Evolutionary conservation across 1,140 invertebrate species (phyloP), one percentile per base, ranked within the genome.

Genomic region (Brachionus paranguensis): DNA sequence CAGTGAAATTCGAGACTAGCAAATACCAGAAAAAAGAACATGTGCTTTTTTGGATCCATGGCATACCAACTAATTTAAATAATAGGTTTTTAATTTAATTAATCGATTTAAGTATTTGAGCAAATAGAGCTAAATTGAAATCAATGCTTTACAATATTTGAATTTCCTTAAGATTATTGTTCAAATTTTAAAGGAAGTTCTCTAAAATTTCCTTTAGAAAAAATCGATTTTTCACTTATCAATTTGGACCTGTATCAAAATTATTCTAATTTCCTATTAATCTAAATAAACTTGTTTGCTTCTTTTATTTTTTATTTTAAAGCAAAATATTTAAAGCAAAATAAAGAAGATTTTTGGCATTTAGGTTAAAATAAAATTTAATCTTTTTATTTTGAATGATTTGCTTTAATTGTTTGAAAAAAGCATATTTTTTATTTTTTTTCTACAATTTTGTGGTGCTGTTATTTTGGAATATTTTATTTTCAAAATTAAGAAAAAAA

Each of bases 21-120:
- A 47, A 76, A 72, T 72, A 72, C 29, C 68, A 72, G 41, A 68
- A 11, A 68, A 33, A 43, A 72, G 33, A 76, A 47, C 72, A 76
- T 76, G 72, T 76, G 72, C 72, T 74, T 43, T 24, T 64, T 64
- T 70, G 65, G n/a, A 3, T 70, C 6, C 24, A 37, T 70, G 37
- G 37, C 37, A 33, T 37, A 70, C 53, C 53, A 60, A 20, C 7
- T 60, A 60, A 60, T 60, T 60, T 60, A 10, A 60, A 60, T 60
- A 60, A 60, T 60, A 60, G 53, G 53, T 60, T 60, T 60, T 60
- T 60, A 60, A 60, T 60, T 60, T 20, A 33, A 68, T 33, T 33
- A 68, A 33, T 68, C 33, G 29, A 68, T 68, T n/a, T 33, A 68
- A 68, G 33, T 68, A 33, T 14, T 68, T 33, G n/a, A 68, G 14